Conservation (phyloP, 2,113 vertebrate species). For the Nerophis ophidion region DNA sequence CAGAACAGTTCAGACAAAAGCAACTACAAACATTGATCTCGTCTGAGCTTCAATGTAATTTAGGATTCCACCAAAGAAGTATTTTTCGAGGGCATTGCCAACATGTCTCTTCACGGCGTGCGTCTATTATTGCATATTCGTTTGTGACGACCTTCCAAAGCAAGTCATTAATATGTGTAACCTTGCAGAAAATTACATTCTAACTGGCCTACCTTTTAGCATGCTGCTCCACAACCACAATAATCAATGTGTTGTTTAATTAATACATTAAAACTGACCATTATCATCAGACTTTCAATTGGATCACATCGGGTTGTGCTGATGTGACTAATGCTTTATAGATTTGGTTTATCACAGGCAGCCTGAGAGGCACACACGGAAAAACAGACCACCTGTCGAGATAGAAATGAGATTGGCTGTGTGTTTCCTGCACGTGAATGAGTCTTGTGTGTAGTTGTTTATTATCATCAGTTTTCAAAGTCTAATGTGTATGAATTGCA, state of each 20-base stretch:
- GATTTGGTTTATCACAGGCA: constrained; percentile 41
- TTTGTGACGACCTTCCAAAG: constrained; percentile 67
- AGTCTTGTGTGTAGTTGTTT: constrained; percentile 17
- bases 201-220: constrained; percentile 45
- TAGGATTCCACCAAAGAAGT: too few species aligned
- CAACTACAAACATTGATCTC: too few species aligned
- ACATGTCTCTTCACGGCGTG: constrained; percentile 22
- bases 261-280: neutral
- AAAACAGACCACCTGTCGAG: constrained; percentile 59
- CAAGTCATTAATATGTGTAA: constrained; percentile 77
- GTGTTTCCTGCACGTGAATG: constrained; percentile 1
- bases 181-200: constrained; percentile 70
- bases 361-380: constrained; percentile 45
- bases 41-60: too few species aligned
- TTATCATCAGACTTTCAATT: constrained; percentile 4
- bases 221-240: neutral
- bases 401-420: constrained; percentile 50
- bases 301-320: neutral
- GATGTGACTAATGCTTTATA: neutral
- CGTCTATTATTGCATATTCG: constrained; percentile 72
- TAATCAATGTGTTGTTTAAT: neutral
- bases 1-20: too few species aligned
- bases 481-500: neutral
- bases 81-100: neutral
- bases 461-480: neutral